phyloP scores from a whole-genome alignment of 2,113 vertebrate genomes.

The Leptodactylus fuscus region DNA sequence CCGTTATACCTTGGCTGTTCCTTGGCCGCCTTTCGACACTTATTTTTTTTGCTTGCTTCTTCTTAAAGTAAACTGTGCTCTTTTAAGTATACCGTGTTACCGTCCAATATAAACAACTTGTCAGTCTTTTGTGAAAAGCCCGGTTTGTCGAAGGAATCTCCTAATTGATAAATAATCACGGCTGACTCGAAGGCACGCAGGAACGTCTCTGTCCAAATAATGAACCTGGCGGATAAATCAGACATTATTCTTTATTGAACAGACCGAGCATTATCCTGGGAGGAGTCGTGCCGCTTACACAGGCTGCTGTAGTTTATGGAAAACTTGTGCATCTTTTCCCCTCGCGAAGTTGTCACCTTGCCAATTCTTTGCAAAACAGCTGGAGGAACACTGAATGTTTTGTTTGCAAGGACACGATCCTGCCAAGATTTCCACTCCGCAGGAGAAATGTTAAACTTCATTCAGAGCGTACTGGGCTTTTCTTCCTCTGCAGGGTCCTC shows the following conservation, averaged over 20 bases:
- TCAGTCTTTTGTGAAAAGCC: constrained; percentile 4
- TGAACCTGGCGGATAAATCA: constrained; percentile 15
- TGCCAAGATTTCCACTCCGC: constrained; percentile 50
- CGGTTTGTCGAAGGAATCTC: constrained; percentile 7
- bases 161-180: constrained; percentile 24
- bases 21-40: too few relatives aligned
- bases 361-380: constrained; percentile 28
- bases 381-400: constrained; percentile 45
- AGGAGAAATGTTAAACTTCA: constrained; percentile 48
- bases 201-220: constrained; percentile 33
- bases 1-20: too few relatives aligned
- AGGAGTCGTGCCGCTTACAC: background rate
- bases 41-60: background rate
- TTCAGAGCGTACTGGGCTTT: constrained; percentile 29
- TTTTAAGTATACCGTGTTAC: background rate
- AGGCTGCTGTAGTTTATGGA: background rate
- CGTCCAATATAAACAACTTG: background rate
- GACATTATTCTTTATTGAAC: constrained; percentile 29
- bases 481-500: constrained; percentile 33
- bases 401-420: constrained; percentile 50
- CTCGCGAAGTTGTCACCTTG: constrained; percentile 26
- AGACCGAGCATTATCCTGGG: constrained; percentile 25
- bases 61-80: background rate
- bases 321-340: constrained; percentile 9
- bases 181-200: background rate